Conservation (phyloP, 2,113 vertebrate species). For the Equus quagga region DNA sequence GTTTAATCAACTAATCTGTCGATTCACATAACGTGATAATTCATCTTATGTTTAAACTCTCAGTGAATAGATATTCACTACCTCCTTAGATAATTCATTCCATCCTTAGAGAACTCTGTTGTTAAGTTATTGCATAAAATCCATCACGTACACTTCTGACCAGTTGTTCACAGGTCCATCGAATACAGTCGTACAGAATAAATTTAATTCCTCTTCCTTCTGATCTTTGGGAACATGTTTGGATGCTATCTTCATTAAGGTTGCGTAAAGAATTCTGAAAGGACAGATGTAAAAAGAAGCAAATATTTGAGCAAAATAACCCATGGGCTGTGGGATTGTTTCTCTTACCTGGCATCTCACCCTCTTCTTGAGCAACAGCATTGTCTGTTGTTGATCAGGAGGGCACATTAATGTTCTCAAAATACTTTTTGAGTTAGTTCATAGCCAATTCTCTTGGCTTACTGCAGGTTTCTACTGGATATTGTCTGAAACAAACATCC, state of each 20-base stretch:
- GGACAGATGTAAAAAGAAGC: neutral
- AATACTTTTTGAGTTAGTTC: neutral
- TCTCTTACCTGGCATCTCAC: neutral
- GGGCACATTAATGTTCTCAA: neutral
- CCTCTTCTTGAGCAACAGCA: neutral
- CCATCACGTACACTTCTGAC: neutral
- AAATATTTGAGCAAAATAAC: neutral
- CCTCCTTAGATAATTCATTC: neutral
- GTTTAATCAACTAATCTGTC: neutral
- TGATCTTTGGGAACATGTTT: neutral
- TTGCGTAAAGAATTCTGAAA: neutral
- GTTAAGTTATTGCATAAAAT: neutral
- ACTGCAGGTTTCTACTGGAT: neutral
- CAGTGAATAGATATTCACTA: neutral
- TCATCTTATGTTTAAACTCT: neutral
- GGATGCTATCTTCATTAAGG: neutral
- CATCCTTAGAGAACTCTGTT: neutral
- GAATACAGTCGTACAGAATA: neutral
- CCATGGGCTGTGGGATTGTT: accelerated
- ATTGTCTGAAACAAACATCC: neutral
- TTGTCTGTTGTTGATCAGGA: neutral
- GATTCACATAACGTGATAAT: neutral
- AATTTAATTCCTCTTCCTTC: neutral
- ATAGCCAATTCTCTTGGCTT: neutral
- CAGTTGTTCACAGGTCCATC: neutral